Base-by-base conservation (phyloP, 2,797 vertebrate genomes). In the Tangara arthus region DNA sequence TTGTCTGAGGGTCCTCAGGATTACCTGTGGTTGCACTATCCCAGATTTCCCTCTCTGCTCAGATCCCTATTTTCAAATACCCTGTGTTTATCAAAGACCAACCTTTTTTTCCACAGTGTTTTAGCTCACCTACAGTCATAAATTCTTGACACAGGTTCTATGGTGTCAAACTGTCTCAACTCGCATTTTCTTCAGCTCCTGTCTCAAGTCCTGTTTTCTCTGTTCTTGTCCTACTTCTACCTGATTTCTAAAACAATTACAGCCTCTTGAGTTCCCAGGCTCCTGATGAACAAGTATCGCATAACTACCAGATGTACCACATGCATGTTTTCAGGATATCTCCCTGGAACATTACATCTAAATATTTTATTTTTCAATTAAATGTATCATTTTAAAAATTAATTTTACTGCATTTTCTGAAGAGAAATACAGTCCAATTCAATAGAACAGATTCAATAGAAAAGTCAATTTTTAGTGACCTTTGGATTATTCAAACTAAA, bases 291-390 rank as follows among this genome's bases (percentile, higher is more conserved):
- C 49, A 87, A 70, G 12, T 44, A 75, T 28, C 44, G 66, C 37
- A 11, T 32, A 56, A 27, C 41, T 49, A 24, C 17, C 18, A 46
- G 41, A 72, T 41, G 34, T 30, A 83, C 32, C 16, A 27, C 6
- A 64, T 50, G 6, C 18, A 21, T 14, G 7, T 47, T 87, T 89
- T 85, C 71, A 85, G 60, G 52, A 23, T 60, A 77, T 24, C n/a
- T 83, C 37, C 28, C n/a, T 24, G 57, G 41, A 64, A 73, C 8
- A 35, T 49, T 61, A 42, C 27, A 65, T 10, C 30, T 65, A 90
- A 94, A 93, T 87, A 65, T 61, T 89, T 89, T 61, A 50, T 91
- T 92, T 91, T 93, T 75, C 46, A 90, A 87, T 68, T 88, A 93
- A 80, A 89, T 15, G 3, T 32, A 71, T 24, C 0, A 5, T 23